Conservation (phyloP, 2,797 vertebrate genomes). For the Anguilla megastoma region DNA sequence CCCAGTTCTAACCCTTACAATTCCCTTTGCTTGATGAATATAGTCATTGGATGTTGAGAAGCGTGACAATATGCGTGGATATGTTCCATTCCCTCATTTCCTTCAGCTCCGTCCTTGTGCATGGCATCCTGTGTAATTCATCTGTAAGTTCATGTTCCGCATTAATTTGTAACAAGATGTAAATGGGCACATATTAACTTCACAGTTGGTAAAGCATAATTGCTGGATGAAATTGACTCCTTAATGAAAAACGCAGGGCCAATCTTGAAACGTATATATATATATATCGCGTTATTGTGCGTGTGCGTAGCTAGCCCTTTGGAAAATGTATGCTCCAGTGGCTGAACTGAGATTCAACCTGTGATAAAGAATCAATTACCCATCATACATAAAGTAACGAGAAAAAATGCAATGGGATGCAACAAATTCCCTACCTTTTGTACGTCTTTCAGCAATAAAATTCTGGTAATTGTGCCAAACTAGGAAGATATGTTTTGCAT, state of each 20-base stretch:
- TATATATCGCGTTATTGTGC: not conserved
- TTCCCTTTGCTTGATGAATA: not conserved
- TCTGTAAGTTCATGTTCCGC: not conserved
- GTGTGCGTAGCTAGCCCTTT: not conserved
- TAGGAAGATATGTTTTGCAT: not conserved
- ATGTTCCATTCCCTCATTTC: not conserved
- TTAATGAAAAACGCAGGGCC: not conserved
- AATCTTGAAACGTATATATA: not conserved
- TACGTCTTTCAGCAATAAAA: not conserved
- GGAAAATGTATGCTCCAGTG: not conserved
- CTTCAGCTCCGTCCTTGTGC: not conserved
- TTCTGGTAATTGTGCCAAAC: not conserved
- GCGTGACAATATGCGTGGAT: not conserved
- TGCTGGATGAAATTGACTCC: not conserved
- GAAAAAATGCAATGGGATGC: not conserved
- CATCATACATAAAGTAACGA: not conserved
- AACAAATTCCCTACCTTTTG: not conserved
- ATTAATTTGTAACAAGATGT: not conserved
- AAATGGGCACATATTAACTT: not conserved
- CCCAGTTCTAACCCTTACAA: too few species aligned
- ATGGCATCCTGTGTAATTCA: not conserved
- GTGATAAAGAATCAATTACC: not conserved
- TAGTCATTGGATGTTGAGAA: not conserved
- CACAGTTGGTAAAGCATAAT: not conserved
- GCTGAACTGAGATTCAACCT: not conserved